Evolutionary conservation across 2,113 vertebrate genomes (phyloP), one percentile per base, ranked within the genome.

Genomic region (Coregonus clupeaformis): DNA sequence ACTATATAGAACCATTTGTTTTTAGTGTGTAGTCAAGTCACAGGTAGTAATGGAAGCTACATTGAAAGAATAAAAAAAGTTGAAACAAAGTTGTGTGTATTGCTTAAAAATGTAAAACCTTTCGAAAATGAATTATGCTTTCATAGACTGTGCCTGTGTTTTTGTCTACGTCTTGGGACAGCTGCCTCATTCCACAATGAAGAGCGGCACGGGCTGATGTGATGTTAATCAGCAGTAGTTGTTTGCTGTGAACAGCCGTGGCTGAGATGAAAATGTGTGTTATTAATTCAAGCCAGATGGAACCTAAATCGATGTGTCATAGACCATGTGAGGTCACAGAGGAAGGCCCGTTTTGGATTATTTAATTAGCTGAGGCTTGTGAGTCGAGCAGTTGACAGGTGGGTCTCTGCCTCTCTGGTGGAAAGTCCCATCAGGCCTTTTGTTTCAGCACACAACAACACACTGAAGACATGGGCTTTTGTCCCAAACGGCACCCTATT

Each of bases 261-360:
- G 79, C 73, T 71, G 78, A 83, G 85, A 89, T 84, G 83, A 86
- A 75, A 85, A 72, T 68, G 83, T 82, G 83, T 79, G 72, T 88
- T 75, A 75, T 80, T 89, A 86, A 89, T 87, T 84, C 79, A 74
- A 79, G 87, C 82, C 88, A 91, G 88, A 89, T 90, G 90, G 89
- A 87, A 86, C 80, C 81, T 84, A 88, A 90, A 89, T 90, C 76
- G 86, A 89, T 86, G 84, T 83, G 77, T 79, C 69, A 69, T 72
- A 77, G 82, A 90, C 86, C 86, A 88, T 74, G 82, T 49, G 20
- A 76, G 90, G 90, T 91, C 88, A 89, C 84, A 87, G 72, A 86
- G 84, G 80, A 87, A 84, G 83, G 80, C 85, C 87, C 84, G 74
- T 82, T 82, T 87, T 74, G 74, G 82, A 70, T 86, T 84, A 88